Conservation (phyloP, 1,140 invertebrate genomes). For the Oreohelix idahoensis region DNA sequence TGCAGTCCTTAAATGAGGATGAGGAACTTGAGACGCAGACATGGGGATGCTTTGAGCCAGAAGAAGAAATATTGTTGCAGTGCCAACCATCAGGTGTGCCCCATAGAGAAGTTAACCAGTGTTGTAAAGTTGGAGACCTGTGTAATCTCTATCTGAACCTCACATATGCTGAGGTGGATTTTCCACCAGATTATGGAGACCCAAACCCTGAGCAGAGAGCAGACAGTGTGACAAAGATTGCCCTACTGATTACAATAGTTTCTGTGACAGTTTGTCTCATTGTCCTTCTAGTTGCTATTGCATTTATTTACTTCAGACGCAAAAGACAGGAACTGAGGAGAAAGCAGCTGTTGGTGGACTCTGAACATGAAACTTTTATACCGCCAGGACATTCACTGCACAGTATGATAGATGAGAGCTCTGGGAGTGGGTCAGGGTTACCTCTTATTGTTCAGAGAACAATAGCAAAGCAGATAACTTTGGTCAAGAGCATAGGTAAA, state of each 20-base stretch:
- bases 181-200: not conserved
- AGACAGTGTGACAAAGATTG: slow-evolving; percentile 78
- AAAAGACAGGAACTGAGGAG: slow-evolving; percentile 70
- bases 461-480: slow-evolving; percentile 90
- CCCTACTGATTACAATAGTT: slow-evolving; percentile 74
- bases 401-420: slow-evolving; percentile 84
- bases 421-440: slow-evolving; percentile 91
- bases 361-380: slow-evolving; percentile 67
- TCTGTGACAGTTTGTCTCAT: slow-evolving; percentile 80
- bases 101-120: slow-evolving; percentile 8
- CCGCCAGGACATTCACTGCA: slow-evolving; percentile 75
- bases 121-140: slow-evolving; percentile 23
- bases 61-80: slow-evolving; percentile 29
- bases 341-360: slow-evolving; percentile 70
- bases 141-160: slow-evolving; percentile 21
- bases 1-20: not conserved
- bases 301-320: slow-evolving; percentile 69
- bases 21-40: slow-evolving; percentile 23
- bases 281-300: slow-evolving; percentile 76
- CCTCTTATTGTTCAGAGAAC: slow-evolving; percentile 92
- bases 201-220: not conserved
- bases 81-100: slow-evolving; percentile 25
- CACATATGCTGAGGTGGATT: not conserved
- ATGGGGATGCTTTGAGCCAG: slow-evolving; percentile 34
- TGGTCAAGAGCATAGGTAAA: slow-evolving; percentile 80